A percentile compares a stretch with the other conserved stretches of the same genome.
phyloP scores from a whole-genome alignment of 2,888 invertebrate species.

The Tachina grossa region DNA sequence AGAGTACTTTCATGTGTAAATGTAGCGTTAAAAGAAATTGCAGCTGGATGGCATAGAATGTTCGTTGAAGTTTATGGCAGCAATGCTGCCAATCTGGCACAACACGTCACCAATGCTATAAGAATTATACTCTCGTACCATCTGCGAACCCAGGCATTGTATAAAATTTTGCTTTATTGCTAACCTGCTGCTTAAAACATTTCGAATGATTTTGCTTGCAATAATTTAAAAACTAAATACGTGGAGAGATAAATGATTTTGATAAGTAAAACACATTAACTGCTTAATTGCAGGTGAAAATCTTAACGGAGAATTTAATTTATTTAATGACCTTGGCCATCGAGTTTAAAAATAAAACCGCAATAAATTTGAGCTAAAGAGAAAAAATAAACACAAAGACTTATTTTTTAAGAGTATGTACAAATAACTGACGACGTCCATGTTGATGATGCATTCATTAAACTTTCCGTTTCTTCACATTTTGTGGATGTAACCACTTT shows the following conservation, averaged over 20 bases:
- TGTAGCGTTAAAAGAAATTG: too few species aligned
- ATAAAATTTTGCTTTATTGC: too few species aligned
- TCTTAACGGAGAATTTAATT: conserved; percentile 23
- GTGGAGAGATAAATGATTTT: background rate
- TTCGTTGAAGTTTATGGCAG: too few species aligned
- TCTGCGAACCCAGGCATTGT: too few species aligned
- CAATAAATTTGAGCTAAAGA: conserved; percentile 20
- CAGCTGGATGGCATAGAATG: too few species aligned
- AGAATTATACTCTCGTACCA: too few species aligned
- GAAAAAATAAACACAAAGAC: background rate
- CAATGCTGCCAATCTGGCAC: too few species aligned
- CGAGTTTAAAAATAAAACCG: conserved; percentile 39
- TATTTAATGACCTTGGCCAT: conserved; percentile 58
- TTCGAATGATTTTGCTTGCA: background rate
- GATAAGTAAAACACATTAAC: background rate
- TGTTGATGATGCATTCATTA: conserved; percentile 31
- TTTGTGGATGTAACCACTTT: conserved; percentile 38
- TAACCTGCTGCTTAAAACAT: background rate
- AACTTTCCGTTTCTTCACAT: background rate
- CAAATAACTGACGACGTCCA: conserved; percentile 25
- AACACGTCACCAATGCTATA: too few species aligned
- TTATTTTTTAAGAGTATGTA: conserved; percentile 4
- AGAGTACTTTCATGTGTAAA: too few species aligned
- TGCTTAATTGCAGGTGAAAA: conserved; percentile 20
- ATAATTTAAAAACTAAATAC: background rate